A percentile compares a stretch with the other conserved stretches of the same genome.
phyloP scores from a whole-genome alignment of 2,113 vertebrate species.

The Protobothrops flavoviridis region DNA sequence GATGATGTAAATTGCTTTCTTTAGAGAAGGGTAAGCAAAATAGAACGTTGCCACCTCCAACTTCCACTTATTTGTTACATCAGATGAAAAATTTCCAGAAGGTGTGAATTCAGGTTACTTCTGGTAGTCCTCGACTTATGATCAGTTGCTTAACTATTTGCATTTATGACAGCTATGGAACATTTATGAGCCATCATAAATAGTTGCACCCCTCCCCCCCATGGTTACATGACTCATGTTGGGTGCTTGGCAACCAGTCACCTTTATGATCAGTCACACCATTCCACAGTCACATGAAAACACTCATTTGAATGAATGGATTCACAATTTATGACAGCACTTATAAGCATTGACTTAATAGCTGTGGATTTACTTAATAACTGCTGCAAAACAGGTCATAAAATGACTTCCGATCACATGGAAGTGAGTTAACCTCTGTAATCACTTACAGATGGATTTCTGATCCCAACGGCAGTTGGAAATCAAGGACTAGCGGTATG shows the following conservation, averaged over 20 bases:
- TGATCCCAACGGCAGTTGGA: no score
- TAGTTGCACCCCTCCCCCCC: neutral
- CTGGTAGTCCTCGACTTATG: neutral
- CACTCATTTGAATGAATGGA: neutral
- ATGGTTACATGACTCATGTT: neutral
- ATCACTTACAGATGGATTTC: neutral
- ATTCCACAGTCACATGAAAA: neutral
- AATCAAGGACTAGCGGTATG: neutral
- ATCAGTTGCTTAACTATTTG: neutral
- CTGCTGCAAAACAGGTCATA: neutral
- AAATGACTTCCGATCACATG: neutral
- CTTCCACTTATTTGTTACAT: slow-evolving; percentile 32
- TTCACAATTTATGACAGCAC: neutral
- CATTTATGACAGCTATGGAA: neutral
- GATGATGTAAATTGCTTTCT: slow-evolving; percentile 4
- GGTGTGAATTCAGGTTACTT: neutral
- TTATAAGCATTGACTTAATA: neutral
- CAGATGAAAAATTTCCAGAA: slow-evolving; percentile 23
- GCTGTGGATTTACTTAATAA: neutral
- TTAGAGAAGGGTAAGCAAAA: slow-evolving; percentile 34
- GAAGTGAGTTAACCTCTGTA: neutral
- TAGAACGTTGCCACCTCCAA: slow-evolving; percentile 28
- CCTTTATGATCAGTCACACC: neutral
- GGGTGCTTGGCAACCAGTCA: neutral
- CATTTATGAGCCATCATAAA: neutral